A percentile compares a stretch with the other conserved stretches of the same genome.
Conservation (phyloP, 2,113 vertebrate genomes). For the Mormyrus iriodes region DNA sequence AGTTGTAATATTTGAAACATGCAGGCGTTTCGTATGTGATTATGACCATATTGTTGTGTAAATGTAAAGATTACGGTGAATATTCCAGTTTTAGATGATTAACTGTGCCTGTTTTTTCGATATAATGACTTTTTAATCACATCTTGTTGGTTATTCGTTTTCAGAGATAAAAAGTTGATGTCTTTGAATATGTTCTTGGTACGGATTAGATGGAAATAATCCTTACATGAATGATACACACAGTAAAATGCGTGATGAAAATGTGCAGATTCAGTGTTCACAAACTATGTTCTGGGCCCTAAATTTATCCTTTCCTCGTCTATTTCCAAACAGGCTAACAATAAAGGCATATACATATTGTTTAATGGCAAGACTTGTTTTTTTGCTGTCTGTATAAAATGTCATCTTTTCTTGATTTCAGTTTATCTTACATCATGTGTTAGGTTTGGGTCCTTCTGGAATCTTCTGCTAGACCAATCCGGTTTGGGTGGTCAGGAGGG, state of each 20-base stretch:
- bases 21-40: constrained; percentile 3
- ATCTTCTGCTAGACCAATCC: neutral
- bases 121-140: neutral
- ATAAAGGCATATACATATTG: constrained; percentile 5
- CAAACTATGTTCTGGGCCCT: neutral
- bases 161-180: neutral
- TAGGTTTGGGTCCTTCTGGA: neutral
- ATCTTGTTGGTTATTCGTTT: neutral
- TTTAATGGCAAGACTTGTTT: neutral
- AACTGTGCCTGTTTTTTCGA: neutral
- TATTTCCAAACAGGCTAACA: constrained; percentile 2
- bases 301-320: neutral
- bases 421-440: neutral
- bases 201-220: neutral
- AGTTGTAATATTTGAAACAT: neutral
- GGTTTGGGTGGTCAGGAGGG: neutral
- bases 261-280: neutral
- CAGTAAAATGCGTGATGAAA: neutral
- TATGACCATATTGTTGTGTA: constrained; percentile 1
- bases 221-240: neutral
- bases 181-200: neutral
- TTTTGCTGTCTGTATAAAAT: neutral
- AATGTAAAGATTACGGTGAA: neutral
- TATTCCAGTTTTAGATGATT: neutral
- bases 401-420: neutral